Conservation (phyloP, 2,113 vertebrate species). For the Anarhynchus alexandrinus region DNA sequence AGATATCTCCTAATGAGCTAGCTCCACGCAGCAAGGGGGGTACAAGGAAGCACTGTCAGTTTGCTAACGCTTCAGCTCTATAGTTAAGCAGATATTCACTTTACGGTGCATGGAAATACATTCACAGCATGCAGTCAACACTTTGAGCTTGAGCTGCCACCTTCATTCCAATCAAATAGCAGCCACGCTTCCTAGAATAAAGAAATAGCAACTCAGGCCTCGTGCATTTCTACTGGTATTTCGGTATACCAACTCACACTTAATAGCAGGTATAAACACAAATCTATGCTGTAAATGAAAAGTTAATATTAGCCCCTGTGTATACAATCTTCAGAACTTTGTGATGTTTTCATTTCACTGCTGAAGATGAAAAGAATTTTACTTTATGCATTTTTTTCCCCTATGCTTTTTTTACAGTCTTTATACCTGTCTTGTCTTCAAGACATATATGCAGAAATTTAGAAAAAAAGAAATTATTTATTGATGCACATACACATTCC, state of each 20-base stretch:
- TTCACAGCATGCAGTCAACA: not conserved
- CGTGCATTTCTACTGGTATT: not conserved
- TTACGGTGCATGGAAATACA: not conserved
- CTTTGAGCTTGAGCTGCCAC: not conserved
- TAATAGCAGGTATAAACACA: not conserved
- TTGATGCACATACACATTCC: not conserved
- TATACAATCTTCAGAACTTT: not conserved
- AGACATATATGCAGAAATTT: not conserved
- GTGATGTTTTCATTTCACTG: not conserved
- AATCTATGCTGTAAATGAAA: not conserved
- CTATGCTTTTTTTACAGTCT: not conserved
- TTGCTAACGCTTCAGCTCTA: not conserved
- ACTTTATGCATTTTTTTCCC: not conserved
- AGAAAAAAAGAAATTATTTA: not conserved
- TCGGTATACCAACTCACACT: not conserved
- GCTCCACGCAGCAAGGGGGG: not conserved
- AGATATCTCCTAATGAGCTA: not conserved
- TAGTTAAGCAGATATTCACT: not conserved
- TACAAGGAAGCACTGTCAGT: not conserved
- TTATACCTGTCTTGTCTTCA: not conserved
- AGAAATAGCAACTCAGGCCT: not conserved
- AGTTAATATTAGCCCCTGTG: not conserved
- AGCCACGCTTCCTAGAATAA: not conserved
- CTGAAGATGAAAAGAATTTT: not conserved
- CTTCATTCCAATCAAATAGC: not conserved